Evolutionary conservation across 2,797 vertebrate genomes (phyloP).

Genomic region (Nasua narica): DNA sequence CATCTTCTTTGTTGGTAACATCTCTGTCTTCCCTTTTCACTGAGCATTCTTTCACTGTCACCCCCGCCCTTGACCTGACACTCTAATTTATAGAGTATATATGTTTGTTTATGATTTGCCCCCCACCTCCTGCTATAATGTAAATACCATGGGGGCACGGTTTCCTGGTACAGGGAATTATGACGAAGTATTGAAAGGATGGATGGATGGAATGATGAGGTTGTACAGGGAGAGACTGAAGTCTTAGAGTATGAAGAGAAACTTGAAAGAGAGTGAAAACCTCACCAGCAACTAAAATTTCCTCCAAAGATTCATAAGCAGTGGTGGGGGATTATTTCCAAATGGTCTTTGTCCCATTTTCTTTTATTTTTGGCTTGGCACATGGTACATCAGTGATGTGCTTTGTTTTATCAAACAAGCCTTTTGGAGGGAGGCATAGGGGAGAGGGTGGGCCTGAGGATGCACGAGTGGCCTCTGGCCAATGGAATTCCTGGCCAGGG

Average conservation of each 20-base stretch:
- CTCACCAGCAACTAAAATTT: neutral
- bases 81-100: neutral
- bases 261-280: neutral
- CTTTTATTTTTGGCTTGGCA: neutral
- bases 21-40: neutral
- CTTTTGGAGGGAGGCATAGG: neutral
- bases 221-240: neutral
- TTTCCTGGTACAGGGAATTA: neutral
- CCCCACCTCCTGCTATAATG: neutral
- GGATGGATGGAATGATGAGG: neutral
- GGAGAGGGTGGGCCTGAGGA: neutral
- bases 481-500: neutral
- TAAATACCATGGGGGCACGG: neutral
- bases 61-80: rapidly evolving
- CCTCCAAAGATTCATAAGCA: neutral
- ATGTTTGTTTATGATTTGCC: neutral
- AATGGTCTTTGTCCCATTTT: neutral
- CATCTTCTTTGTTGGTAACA: neutral
- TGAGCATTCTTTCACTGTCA: neutral
- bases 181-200: neutral
- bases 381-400: neutral
- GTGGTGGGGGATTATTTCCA: neutral
- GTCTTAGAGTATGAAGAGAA: neutral
- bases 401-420: neutral
- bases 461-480: neutral